Percentiles rank a stretch among this genome's conserved stretches.
Conservation (phyloP, 2,113 vertebrate species). For the Cariama cristata region DNA sequence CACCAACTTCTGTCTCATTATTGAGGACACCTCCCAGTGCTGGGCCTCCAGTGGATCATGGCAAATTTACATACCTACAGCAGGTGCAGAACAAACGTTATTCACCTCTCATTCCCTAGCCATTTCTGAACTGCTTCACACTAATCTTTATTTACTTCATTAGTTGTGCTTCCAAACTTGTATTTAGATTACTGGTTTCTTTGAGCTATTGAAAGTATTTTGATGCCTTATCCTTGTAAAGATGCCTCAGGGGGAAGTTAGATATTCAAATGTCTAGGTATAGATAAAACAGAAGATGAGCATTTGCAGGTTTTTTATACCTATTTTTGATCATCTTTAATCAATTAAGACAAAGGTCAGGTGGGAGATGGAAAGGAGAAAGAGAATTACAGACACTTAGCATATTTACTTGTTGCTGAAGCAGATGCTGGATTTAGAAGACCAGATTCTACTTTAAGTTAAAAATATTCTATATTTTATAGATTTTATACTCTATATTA, state of each 20-base stretch:
- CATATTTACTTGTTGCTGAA: not conserved
- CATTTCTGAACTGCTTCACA: not conserved
- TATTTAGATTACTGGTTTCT: not conserved
- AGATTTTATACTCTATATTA: not conserved
- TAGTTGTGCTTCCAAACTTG: not conserved
- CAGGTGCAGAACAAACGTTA: not conserved
- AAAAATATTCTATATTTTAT: not conserved
- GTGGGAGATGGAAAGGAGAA: not conserved
- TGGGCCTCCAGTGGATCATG: not conserved
- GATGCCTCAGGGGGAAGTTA: not conserved
- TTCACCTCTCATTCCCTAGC: not conserved
- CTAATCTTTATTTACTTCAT: conserved; percentile 26
- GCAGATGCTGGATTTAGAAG: not conserved
- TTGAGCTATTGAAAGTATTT: not conserved
- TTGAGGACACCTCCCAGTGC: not conserved
- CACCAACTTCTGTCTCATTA: not conserved
- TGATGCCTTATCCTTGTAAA: conserved; percentile 17
- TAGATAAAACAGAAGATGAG: not conserved
- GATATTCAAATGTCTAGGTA: not conserved
- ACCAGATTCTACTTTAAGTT: not conserved
- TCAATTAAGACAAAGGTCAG: not conserved
- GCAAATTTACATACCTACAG: not conserved
- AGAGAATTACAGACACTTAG: not conserved
- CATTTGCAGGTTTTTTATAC: not conserved
- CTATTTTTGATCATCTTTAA: conserved; percentile 5